Conservation (phyloP, 2,113 vertebrate species). For the Oreochromis tanganicae region DNA sequence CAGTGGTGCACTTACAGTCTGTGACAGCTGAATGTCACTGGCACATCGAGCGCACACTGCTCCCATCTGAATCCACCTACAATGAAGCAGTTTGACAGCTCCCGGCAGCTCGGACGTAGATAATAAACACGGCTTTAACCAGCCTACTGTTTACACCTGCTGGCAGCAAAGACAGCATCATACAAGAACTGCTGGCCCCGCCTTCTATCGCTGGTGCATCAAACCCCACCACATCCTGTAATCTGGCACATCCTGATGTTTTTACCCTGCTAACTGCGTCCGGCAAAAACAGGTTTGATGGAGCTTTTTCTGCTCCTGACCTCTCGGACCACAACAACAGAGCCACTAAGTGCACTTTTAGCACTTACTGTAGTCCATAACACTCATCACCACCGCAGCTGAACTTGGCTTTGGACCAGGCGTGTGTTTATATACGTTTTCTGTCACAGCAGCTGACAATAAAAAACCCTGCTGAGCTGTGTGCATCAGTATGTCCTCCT, state of each 20-base stretch:
- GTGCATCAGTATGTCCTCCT: background rate
- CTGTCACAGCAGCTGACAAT: background rate
- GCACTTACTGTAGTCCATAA: background rate
- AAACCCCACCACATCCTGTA: background rate
- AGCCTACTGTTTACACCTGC: background rate
- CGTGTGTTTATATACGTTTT: rapidly evolving
- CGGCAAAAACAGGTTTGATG: rapidly evolving
- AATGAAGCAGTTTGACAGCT: background rate
- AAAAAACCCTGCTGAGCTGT: background rate
- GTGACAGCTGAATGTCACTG: background rate
- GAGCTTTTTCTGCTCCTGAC: background rate
- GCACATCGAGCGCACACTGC: background rate
- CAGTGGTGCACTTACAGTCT: background rate
- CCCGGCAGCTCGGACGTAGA: background rate
- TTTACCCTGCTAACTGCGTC: rapidly evolving
- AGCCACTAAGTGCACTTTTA: background rate
- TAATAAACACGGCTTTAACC: background rate
- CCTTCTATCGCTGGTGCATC: background rate
- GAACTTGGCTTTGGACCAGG: background rate
- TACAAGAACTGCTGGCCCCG: background rate
- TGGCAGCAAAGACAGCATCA: background rate
- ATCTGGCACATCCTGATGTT: background rate
- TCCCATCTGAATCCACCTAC: background rate
- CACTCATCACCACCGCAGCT: background rate
- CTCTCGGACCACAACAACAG: background rate